Percentiles rank a stretch among this genome's conserved stretches.
phyloP scores from a whole-genome alignment of 2,888 invertebrate genomes.

The Mythimna pallens region DNA sequence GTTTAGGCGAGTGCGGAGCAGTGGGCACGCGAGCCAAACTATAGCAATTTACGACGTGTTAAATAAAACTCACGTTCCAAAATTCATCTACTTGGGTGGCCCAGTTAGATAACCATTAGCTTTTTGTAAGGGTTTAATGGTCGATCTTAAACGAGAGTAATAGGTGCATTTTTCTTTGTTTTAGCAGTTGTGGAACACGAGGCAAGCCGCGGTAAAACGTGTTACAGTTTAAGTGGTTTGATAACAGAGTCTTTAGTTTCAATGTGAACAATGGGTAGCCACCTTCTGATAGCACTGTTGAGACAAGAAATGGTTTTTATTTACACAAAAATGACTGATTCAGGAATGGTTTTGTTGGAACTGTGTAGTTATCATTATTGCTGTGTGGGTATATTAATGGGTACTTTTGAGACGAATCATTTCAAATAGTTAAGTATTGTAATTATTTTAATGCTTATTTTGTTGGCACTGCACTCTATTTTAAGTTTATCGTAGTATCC shows the following conservation, averaged over 20 bases:
- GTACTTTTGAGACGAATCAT: not conserved
- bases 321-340: conserved; percentile 16
- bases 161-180: conserved; percentile 79
- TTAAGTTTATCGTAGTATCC: not conserved
- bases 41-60: conserved; percentile 86
- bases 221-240: conserved; percentile 63
- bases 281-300: conserved; percentile 46
- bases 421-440: not conserved
- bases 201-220: conserved; percentile 54
- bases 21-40: conserved; percentile 79
- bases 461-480: too few relatives aligned
- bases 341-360: conserved; percentile 13
- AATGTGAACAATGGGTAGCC: conserved; percentile 52
- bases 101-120: conserved; percentile 84
- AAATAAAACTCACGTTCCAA: conserved; percentile 83
- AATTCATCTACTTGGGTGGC: conserved; percentile 88
- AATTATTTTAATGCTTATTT: not conserved
- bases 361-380: conserved; percentile 19
- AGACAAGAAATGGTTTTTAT: conserved; percentile 45
- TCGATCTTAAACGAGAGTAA: conserved; percentile 78
- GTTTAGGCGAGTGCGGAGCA: conserved; percentile 71
- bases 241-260: conserved; percentile 53
- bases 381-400: conserved; percentile 20
- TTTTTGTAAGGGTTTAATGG: conserved; percentile 86
- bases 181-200: conserved; percentile 71